Evolutionary conservation across 2,797 vertebrate genomes (phyloP).

Genomic region (Xiphophorus birchmanni): DNA sequence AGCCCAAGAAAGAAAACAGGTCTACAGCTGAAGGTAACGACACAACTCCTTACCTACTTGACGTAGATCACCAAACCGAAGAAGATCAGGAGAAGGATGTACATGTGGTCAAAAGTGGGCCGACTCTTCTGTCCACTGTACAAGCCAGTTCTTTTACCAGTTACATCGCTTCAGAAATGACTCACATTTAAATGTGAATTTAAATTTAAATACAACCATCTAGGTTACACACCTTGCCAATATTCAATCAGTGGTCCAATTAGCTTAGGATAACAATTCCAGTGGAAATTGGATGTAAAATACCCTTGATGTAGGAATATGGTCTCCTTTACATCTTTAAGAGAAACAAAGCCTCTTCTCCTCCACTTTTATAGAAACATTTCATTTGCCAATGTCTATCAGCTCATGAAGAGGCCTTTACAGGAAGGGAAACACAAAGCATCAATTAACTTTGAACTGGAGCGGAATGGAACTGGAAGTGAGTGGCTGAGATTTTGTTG

Average conservation of each 20-base stretch:
- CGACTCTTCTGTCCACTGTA: background rate
- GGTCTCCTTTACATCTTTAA: background rate
- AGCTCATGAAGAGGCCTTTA: background rate
- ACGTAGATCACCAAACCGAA: background rate
- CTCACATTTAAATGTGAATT: background rate
- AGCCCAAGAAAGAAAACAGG: background rate
- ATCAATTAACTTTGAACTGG: background rate
- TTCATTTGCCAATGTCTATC: background rate
- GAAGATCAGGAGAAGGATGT: background rate
- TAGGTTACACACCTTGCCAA: background rate
- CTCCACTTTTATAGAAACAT: background rate
- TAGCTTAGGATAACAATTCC: background rate
- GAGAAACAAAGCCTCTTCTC: background rate
- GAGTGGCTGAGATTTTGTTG: background rate
- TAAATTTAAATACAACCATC: background rate
- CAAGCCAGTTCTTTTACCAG: background rate
- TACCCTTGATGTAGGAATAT: background rate
- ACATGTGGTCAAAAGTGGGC: background rate
- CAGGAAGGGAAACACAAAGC: background rate
- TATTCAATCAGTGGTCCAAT: slow-evolving; percentile 5
- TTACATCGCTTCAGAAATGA: background rate
- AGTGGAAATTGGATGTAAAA: background rate
- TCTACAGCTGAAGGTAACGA: background rate
- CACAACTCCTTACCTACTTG: background rate
- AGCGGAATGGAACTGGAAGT: background rate